Evolutionary conservation across 2,888 invertebrate species (phyloP).

Genomic region (Bembecia ichneumoniformis): DNA sequence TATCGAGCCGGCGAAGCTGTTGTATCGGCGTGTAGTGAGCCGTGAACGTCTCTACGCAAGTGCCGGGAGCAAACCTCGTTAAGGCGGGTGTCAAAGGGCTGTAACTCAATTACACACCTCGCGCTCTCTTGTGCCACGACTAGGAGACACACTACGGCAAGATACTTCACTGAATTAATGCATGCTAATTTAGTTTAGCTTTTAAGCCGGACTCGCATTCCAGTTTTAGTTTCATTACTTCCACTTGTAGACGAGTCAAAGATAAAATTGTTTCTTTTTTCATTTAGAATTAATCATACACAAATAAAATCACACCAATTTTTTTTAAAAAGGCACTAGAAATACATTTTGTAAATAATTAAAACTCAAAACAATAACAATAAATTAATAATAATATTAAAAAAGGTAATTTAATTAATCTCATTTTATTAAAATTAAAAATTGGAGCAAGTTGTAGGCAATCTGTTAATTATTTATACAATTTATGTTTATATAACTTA

Average conservation of each 20-base stretch:
- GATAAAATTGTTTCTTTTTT: not conserved
- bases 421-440: too few species aligned
- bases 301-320: too few species aligned
- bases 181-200: slow-evolving; percentile 23
- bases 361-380: too few species aligned
- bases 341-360: too few species aligned
- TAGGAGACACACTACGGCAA: not conserved
- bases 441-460: too few species aligned
- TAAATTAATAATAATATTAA: too few species aligned
- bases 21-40: slow-evolving; percentile 10
- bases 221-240: slow-evolving; percentile 4
- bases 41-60: slow-evolving; percentile 24
- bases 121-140: slow-evolving; percentile 20
- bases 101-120: slow-evolving; percentile 66
- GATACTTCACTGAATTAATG: slow-evolving; percentile 20
- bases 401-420: too few species aligned
- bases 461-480: too few species aligned
- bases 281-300: too few species aligned
- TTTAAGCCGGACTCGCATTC: slow-evolving; percentile 13
- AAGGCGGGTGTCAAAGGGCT: slow-evolving; percentile 65
- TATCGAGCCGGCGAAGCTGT: slow-evolving; percentile 4
- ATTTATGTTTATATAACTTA: too few species aligned
- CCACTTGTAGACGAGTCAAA: not conserved
- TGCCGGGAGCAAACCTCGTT: slow-evolving; percentile 59
- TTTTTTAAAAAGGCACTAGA: too few species aligned